A percentile compares a stretch with the other conserved stretches of the same genome.
Conservation (phyloP, 2,797 vertebrate genomes). For the Coendou prehensilis region DNA sequence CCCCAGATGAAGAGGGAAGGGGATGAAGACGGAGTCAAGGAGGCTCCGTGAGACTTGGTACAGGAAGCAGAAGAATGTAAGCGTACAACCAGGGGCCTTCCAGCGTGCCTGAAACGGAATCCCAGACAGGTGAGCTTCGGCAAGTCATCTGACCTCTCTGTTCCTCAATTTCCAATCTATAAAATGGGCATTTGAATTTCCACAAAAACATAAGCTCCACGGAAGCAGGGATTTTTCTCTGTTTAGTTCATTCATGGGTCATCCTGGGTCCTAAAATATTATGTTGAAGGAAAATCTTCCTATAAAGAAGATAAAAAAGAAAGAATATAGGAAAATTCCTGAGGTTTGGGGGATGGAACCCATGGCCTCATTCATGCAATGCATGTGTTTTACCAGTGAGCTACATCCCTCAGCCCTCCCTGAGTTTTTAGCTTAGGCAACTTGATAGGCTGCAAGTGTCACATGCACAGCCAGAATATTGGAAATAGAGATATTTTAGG, state of each 20-base stretch:
- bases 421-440: background rate
- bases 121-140: background rate
- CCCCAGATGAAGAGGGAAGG: background rate
- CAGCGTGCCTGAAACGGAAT: background rate
- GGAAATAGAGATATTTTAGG: background rate
- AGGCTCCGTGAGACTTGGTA: too few relatives aligned
- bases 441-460: background rate
- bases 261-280: background rate
- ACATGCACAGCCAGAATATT: background rate
- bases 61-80: background rate
- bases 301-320: background rate
- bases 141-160: background rate
- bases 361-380: background rate
- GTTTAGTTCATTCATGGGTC: background rate
- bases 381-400: background rate
- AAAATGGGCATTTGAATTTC: background rate
- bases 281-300: background rate
- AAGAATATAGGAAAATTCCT: background rate
- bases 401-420: background rate
- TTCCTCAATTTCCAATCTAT: slow-evolving; percentile 17
- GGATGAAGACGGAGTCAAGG: background rate
- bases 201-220: background rate
- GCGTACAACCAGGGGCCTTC: background rate
- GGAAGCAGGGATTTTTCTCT: background rate
- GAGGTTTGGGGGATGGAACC: background rate